Evolutionary conservation across 1,140 invertebrate species (phyloP).

Genomic region (Ephestia elutella): DNA sequence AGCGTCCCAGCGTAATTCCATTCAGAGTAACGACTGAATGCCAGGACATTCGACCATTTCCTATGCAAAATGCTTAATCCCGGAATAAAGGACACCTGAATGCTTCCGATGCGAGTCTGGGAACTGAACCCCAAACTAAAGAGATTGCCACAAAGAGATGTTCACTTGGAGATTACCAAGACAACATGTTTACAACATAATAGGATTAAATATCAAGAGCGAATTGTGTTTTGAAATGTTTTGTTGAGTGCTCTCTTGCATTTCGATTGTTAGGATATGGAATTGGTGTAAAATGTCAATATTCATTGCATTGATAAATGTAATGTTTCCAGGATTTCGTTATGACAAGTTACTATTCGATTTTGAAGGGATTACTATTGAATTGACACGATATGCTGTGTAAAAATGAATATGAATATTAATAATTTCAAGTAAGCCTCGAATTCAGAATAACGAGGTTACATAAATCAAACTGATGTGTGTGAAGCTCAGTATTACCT

Average conservation of each 20-base stretch:
- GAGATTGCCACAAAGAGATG: slow-evolving; percentile 54
- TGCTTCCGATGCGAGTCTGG: slow-evolving; percentile 43
- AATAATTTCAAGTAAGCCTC: no score
- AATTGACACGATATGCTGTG: no score
- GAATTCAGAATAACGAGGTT: no score
- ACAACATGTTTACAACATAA: slow-evolving; percentile 60
- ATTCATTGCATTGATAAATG: slow-evolving; percentile 9
- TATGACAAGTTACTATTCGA: not conserved
- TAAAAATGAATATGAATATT: no score
- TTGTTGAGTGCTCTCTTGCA: slow-evolving; percentile 21
- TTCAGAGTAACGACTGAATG: slow-evolving; percentile 32
- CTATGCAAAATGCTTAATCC: slow-evolving; percentile 70
- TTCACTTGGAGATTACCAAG: slow-evolving; percentile 51
- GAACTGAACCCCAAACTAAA: not conserved
- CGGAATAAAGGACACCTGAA: slow-evolving; percentile 54
- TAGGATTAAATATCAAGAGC: slow-evolving; percentile 52
- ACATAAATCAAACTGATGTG: no score
- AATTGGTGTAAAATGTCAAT: slow-evolving; percentile 16
- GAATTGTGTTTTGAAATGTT: slow-evolving; percentile 46
- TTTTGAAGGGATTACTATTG: not conserved
- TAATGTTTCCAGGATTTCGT: slow-evolving; percentile 6
- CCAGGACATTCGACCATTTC: slow-evolving; percentile 53
- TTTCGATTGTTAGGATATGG: slow-evolving; percentile 18
- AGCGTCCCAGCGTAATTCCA: slow-evolving; percentile 32
- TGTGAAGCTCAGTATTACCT: not conserved